A percentile compares a stretch with the other conserved stretches of the same genome.
Evolutionary conservation across 1,140 invertebrate genomes (phyloP).

Genomic region (Zaprionus tsacasi): DNA sequence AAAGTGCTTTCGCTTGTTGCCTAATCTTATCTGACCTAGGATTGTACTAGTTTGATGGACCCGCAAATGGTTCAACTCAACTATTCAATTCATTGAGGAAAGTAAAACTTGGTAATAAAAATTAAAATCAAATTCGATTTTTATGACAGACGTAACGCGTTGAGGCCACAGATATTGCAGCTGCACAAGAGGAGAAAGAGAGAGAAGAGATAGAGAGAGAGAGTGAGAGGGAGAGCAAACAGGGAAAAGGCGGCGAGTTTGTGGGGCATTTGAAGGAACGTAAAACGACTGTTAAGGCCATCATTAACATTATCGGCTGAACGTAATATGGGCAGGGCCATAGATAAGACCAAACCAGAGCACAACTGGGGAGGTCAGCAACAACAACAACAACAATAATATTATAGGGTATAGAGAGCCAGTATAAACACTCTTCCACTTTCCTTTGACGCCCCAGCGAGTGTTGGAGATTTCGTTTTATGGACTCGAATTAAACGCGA

Average conservation of each 20-base stretch:
- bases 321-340: constrained; percentile 45
- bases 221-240: not conserved
- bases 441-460: constrained; percentile 59
- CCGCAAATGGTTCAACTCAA: constrained; percentile 1
- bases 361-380: constrained; percentile 14
- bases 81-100: constrained; percentile 48
- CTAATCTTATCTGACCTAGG: constrained; percentile 48
- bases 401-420: not conserved
- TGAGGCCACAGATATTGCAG: constrained; percentile 61
- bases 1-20: constrained; percentile 74
- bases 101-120: constrained; percentile 77
- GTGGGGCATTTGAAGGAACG: constrained; percentile 52
- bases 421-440: constrained; percentile 44
- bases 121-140: constrained; percentile 73
- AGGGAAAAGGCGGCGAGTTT: constrained; percentile 34
- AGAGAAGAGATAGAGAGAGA: not conserved
- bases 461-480: constrained; percentile 50
- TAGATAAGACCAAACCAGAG: constrained; percentile 21
- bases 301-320: constrained; percentile 74
- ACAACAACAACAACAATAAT: not conserved
- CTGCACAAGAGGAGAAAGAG: constrained; percentile 2
- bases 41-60: constrained; percentile 44
- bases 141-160: constrained; percentile 40
- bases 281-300: constrained; percentile 68
- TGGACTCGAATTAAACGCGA: constrained; percentile 68